Base-by-base conservation (phyloP, 2,797 vertebrate genomes). In the Labroides dimidiatus region DNA sequence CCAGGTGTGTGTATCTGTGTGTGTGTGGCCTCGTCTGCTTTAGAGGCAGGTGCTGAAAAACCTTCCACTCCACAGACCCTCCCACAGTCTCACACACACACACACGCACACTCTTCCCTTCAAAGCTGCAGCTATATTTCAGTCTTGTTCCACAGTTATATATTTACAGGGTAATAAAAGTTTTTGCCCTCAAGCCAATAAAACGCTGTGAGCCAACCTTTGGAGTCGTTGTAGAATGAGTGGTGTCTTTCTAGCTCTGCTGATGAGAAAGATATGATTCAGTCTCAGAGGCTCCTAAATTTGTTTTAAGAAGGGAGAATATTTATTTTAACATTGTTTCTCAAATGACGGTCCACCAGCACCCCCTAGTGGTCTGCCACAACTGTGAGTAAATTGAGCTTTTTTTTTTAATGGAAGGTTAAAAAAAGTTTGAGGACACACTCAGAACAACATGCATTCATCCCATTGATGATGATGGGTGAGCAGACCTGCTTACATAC, bases 121-220 rank as follows among this genome's bases (percentile, higher is more conserved):
- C 64, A 74, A 82, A 24, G 0, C 79, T 60, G 57, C 36, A 16
- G 49, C 23, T 16, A 27, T 61, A 42, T 54, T 83, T 76, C 30
- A 78, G 59, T 51, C 16, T 6, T 19, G 41, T 49, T 1, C 0
- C 52, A 69, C 51, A 24, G 81, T 87, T 82, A 89, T 44, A 77
- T 47, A 87, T 89, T 87, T 66, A 85, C 60, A 57, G 47, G 43
- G 41, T 77, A 57, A 82, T 86, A 87, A 87, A 48, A 89, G 30
- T 63, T 49, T 80, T 62, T 33, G 69, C 72, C 70, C 74, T 77
- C 66, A 53, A 45, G 16, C 54, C 66, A 78, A 84, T 84, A 87
- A 86, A 85, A 45, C 70, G 23, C 4, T 3, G 37, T 69, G 4
- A 30, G 24, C 15, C 61, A 77, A 89, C 89, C 89, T 92, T 90